These are phyloP conservation scores for Drosophila melanica DNA, from an alignment of 1,140 invertebrate species.

Conservation along the genomic window DNA sequence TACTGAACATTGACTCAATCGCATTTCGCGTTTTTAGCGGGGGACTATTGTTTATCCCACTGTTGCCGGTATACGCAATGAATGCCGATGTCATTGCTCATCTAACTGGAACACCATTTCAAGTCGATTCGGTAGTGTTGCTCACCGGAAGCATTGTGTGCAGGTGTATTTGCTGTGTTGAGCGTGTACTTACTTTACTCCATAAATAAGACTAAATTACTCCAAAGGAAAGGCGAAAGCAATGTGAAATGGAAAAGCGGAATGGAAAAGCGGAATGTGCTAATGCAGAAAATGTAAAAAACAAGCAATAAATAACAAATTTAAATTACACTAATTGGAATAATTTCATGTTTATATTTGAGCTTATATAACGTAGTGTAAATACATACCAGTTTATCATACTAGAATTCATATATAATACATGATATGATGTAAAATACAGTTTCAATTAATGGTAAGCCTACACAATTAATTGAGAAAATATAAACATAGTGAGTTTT, in stretches of 20 bases:
- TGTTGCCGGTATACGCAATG: conserved; percentile 31
- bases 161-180: conserved; percentile 27
- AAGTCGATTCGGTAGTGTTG: conserved; percentile 41
- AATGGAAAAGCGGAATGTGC: background rate
- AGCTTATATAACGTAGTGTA: background rate
- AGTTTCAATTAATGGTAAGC: no score
- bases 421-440: no score
- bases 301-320: conserved; percentile 45
- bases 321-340: conserved; percentile 40
- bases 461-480: no score
- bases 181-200: background rate
- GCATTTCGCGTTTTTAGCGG: conserved; percentile 41
- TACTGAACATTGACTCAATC: conserved; percentile 54
- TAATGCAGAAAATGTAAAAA: conserved; percentile 28
- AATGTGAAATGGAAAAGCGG: no score
- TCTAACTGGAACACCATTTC: conserved; percentile 69
- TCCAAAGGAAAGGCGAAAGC: no score
- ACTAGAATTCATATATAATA: no score
- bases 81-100: conserved; percentile 64
- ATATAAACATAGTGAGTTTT: no score
- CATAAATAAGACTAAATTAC: background rate
- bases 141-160: conserved; percentile 36
- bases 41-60: conserved; percentile 55
- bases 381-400: no score
- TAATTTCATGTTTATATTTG: conserved; percentile 1